Base-by-base conservation (phyloP, 2,888 invertebrate genomes). In the Tipula vernalis region DNA sequence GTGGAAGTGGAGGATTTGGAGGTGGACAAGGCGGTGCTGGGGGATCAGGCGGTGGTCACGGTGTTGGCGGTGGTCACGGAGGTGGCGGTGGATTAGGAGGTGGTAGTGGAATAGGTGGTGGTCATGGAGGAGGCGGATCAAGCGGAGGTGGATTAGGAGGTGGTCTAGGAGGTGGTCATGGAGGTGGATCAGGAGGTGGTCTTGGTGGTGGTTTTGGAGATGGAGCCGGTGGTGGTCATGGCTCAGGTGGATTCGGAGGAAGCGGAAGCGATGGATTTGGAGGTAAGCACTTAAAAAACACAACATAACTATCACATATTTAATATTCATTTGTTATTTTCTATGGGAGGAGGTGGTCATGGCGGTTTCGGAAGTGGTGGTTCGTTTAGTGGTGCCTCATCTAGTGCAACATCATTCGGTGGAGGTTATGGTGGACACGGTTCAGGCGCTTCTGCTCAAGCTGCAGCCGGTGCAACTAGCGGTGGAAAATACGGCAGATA, bases 111-210 rank as follows among this genome's bases (percentile, higher is more conserved):
- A 0, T 84, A 85, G 47, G 88, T 5, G 84, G 84, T 84, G 84
- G 84, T 39, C 41, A 39, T 6, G 84, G 84, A 36, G 84, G 84
- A 15, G 84, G 87, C 3, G 87, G 87, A 2, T 51, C 15, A 87
- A 71, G 28, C 87, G 87, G 47, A 0, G 87, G 87, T 36, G 87
- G 87, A 71, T 86, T 71, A 47, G 87, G 87, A n/a, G 83, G 86
- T 3, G 87, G 87, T 4, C 87, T 83, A 71, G 84, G 71, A 5
- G 84, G 84, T 36, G 83, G 36, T 83, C n/a, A 36, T 71, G 89
- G 90, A 39, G 86, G 87, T 15, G 87, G 87, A 57, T 15, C 18
- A 83, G 87, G 88, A 13, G 84, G 87, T 2, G 44, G 86, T 18
- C 36, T 85, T 36, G 86, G 87, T 5, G 86, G 86, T 39, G 84